Evolutionary conservation across 2,113 vertebrate genomes (phyloP).

Genomic region (Microtus richardsoni): DNA sequence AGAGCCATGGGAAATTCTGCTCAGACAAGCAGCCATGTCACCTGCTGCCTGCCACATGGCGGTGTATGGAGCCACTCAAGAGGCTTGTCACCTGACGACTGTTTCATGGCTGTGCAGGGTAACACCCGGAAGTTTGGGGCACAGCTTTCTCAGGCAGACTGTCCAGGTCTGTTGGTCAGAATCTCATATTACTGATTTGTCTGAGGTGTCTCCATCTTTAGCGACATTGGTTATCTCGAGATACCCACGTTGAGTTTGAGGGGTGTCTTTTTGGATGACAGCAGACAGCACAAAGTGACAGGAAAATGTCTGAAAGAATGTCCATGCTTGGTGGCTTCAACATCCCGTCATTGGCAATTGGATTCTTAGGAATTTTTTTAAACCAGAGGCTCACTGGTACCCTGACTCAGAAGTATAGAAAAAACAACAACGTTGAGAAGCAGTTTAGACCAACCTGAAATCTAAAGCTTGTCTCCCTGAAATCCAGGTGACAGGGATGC

Average conservation of each 20-base stretch:
- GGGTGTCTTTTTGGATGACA: not conserved
- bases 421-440: not conserved
- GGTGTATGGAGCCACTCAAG: not conserved
- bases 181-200: not conserved
- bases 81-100: not conserved
- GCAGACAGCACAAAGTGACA: not conserved
- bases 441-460: not conserved
- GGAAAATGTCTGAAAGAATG: not conserved
- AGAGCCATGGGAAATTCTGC: not conserved
- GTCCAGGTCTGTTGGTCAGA: not conserved
- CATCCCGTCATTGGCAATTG: not conserved
- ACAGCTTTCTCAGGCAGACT: accelerated
- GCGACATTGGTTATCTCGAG: not conserved
- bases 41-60: not conserved
- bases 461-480: not conserved
- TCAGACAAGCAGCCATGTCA: not conserved
- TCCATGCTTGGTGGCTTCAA: not conserved
- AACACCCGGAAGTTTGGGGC: too few species aligned
- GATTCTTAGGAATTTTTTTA: not conserved
- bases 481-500: not conserved
- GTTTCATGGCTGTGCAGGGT: too few species aligned
- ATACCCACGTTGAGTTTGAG: not conserved
- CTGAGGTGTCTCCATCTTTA: not conserved
- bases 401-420: not conserved
- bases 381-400: not conserved